Evolutionary conservation across 2,888 invertebrate species (phyloP), one percentile per base, ranked within the genome.

Genomic region (Oligia strigilis): DNA sequence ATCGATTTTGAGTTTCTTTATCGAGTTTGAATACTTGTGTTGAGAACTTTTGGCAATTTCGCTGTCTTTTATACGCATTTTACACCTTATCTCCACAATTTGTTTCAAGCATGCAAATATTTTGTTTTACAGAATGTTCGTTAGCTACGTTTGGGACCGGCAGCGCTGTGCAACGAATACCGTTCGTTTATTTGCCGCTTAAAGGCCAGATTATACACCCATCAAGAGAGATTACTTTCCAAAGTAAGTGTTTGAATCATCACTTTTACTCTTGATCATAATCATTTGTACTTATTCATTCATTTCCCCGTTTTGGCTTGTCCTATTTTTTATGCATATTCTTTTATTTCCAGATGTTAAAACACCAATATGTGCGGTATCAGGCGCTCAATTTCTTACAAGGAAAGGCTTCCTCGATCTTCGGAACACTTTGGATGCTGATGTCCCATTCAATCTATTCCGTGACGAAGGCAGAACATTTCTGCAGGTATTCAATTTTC

Each of bases 131-230:
- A 98, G 98, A 98, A 96, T 98, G 98, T 96, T 97, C 98, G 66
- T 95, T 98, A 92, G 98, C 98, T 75, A 98, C 98, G 52, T 99
- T 99, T 93, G 98, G 98, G 80, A 97, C 97, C 40, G 98, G 98
- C 70, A 97, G 97, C 77, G 97, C 97, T 52, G 95, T 98, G 71
- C 99, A 99, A 94, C 98, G 98, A 92, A 98, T 99, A 89, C 99
- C 99, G 43, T 98, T 98, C 93, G 98, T 99, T 40, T 99, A 98
- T 94, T 96, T 99, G 87, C 99, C 99, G 36, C 96, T 98, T 85
- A 98, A 98, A 92, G 98, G 98, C 67, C 99, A 99, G 96, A 98
- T 99, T 89, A 98, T 99, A 90, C 98, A 99, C 95, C 99, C 99
- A 2, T 98, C 98, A 86, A 98, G 98, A 90, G 98, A 99, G 96